phyloP scores from a whole-genome alignment of 1,140 invertebrate species.

The Nymphalis io region DNA sequence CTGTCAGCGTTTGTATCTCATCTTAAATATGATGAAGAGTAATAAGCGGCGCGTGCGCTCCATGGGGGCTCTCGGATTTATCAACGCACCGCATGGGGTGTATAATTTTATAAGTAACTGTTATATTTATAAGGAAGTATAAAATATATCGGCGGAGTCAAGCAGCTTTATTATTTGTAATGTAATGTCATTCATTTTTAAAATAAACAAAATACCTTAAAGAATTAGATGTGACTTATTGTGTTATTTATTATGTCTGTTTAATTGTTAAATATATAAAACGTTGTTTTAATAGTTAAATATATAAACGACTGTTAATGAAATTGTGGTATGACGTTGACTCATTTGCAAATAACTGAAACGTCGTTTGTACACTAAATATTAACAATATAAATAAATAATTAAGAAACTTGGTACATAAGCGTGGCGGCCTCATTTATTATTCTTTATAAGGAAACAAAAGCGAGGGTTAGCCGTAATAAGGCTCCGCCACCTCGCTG shows the following conservation, averaged over 20 bases:
- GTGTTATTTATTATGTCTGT: no score
- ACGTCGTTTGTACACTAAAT: constrained; percentile 49
- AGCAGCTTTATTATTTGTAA: background rate
- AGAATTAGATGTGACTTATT: no score
- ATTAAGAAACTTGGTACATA: constrained; percentile 79
- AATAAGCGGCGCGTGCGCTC: constrained; percentile 66
- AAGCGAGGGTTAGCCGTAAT: constrained; percentile 81
- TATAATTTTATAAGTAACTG: constrained; percentile 38
- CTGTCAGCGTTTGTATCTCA: constrained; percentile 43
- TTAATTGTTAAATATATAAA: no score
- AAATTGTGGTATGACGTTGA: background rate
- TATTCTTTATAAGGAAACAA: constrained; percentile 81
- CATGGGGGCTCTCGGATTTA: constrained; percentile 47
- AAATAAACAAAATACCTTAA: no score
- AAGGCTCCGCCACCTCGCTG: constrained; percentile 79
- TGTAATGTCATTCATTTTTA: background rate
- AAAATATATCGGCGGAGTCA: background rate
- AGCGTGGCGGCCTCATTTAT: constrained; percentile 78
- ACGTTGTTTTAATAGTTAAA: no score
- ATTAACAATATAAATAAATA: constrained; percentile 77
- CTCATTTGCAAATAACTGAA: background rate
- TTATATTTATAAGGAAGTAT: constrained; percentile 28
- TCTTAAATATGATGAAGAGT: constrained; percentile 29
- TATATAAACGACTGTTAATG: background rate
- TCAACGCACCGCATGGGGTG: constrained; percentile 37